Percentiles rank a stretch among this genome's conserved stretches.
These are phyloP conservation scores for Caloenas nicobarica DNA, from an alignment of 2,113 vertebrate genomes.

Conservation along the genomic window DNA sequence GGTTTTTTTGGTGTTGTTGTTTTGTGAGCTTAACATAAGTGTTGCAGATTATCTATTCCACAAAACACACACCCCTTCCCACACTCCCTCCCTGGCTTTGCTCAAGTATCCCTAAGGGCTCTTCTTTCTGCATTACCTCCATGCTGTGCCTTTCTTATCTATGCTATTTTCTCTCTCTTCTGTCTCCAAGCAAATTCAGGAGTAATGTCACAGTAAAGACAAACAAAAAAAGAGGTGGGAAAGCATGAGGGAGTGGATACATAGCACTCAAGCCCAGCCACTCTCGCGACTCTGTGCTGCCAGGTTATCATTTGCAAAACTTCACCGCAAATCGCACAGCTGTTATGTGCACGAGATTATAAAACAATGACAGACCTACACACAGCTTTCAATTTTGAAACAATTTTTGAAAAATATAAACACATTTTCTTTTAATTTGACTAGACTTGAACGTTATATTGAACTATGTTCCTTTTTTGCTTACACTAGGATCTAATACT, in stretches of 20 bases:
- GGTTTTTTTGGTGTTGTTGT: too few relatives aligned
- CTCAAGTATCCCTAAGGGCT: neutral
- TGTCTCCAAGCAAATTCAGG: neutral
- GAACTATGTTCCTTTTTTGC: neutral
- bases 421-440: neutral
- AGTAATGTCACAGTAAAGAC: neutral
- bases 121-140: neutral
- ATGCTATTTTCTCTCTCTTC: neutral
- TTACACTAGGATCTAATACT: fast-evolving
- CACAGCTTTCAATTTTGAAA: neutral
- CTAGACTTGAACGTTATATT: neutral
- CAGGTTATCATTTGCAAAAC: neutral
- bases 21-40: neutral
- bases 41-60: neutral
- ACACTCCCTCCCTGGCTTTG: fast-evolving
- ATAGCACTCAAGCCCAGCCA: too few relatives aligned
- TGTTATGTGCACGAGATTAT: neutral
- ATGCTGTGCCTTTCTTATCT: neutral
- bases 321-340: neutral
- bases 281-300: neutral
- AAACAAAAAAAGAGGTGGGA: neutral
- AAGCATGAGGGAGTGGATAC: fast-evolving
- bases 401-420: neutral
- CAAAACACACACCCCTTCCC: too few relatives aligned
- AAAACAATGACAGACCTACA: neutral